phyloP scores from a whole-genome alignment of 2,113 vertebrate genomes.

The Boleophthalmus pectinirostris region DNA sequence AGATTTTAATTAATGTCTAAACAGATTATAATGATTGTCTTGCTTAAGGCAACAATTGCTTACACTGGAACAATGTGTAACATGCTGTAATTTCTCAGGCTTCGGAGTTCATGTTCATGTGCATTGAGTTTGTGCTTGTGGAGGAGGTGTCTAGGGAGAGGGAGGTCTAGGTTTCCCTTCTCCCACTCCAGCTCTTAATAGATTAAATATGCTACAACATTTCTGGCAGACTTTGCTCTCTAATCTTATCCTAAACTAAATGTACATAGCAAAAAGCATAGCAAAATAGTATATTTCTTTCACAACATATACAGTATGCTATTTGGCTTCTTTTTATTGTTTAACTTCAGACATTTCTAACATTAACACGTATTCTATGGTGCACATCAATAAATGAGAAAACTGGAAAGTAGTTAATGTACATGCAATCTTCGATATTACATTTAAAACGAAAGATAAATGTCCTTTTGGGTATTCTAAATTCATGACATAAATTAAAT shows the following conservation, averaged over 20 bases:
- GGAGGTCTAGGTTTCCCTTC: neutral
- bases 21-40: neutral
- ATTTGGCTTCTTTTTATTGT: neutral
- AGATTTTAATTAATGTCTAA: neutral
- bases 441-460: neutral
- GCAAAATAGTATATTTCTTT: neutral
- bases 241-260: neutral
- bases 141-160: neutral
- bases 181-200: neutral
- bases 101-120: conserved; percentile 1
- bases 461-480: too few species aligned
- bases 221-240: neutral
- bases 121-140: conserved; percentile 5
- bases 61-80: neutral
- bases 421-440: neutral
- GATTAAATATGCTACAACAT: neutral
- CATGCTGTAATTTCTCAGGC: conserved; percentile 10
- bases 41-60: neutral
- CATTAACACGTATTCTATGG: neutral
- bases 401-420: neutral
- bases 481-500: neutral
- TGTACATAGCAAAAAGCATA: neutral
- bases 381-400: neutral
- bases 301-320: neutral
- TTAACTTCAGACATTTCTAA: neutral